phyloP scores from a whole-genome alignment of 2,888 invertebrate genomes.

The Meiosimyza platycephala region DNA sequence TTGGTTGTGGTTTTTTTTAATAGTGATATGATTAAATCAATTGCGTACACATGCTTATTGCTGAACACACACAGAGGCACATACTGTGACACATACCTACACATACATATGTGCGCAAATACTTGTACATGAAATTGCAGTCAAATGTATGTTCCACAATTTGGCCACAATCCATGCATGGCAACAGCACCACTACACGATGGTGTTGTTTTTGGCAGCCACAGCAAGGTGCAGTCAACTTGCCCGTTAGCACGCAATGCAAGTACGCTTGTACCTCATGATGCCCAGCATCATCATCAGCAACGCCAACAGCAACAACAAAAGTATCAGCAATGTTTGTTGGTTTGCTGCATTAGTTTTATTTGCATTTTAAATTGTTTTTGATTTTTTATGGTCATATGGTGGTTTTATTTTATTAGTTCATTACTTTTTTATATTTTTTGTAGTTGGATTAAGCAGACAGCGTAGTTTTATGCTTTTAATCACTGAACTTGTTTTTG shows the following conservation, averaged over 20 bases:
- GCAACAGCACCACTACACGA: slow-evolving; percentile 18
- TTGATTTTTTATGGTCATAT: neutral
- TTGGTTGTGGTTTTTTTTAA: too few species aligned
- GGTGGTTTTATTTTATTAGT: neutral
- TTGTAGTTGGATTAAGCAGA: neutral
- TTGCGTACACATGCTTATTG: too few species aligned
- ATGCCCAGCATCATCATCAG: too few species aligned
- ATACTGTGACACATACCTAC: too few species aligned
- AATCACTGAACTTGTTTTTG: too few species aligned
- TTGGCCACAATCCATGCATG: slow-evolving; percentile 27
- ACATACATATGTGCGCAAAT: neutral
- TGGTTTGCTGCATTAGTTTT: slow-evolving; percentile 6
- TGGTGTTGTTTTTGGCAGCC: neutral
- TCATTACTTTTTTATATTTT: neutral
- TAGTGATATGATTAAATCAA: too few species aligned
- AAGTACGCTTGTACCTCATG: neutral
- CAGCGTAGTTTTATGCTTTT: too few species aligned
- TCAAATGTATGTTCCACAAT: neutral
- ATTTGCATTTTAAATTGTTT: slow-evolving; percentile 11
- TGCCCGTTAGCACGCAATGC: slow-evolving; percentile 2
- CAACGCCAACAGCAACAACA: neutral
- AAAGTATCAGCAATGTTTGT: slow-evolving; percentile 4
- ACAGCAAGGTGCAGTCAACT: neutral
- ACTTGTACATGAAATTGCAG: neutral
- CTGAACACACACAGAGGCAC: too few species aligned